Evolutionary conservation across 1,140 invertebrate species (phyloP).

Genomic region (Caligus rogercresseyi): DNA sequence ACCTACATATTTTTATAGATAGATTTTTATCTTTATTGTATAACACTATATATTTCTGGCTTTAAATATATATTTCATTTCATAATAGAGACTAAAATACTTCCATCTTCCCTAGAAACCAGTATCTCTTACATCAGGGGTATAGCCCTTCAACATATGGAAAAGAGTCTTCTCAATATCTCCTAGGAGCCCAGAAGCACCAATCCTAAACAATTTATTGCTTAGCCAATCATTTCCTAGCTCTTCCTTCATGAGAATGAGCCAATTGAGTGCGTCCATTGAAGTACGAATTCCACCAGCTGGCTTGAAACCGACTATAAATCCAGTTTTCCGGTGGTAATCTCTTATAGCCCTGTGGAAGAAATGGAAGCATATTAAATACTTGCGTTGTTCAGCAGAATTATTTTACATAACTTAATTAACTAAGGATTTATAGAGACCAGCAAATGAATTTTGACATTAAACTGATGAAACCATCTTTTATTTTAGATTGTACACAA

Average conservation of each 20-base stretch:
- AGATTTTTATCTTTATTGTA: background rate
- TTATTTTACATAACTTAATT: background rate
- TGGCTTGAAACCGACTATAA: constrained; percentile 86
- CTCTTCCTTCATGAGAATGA: constrained; percentile 61
- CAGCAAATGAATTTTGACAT: background rate
- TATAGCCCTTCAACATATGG: constrained; percentile 25
- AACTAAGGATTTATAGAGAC: background rate
- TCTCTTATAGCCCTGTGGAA: constrained; percentile 55
- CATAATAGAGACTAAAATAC: no score
- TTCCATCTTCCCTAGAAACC: constrained; percentile 25
- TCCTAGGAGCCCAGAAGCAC: constrained; percentile 69
- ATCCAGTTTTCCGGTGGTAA: constrained; percentile 50
- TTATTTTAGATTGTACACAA: no score
- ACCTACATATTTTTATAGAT: no score
- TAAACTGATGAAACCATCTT: no score
- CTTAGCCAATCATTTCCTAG: constrained; percentile 72
- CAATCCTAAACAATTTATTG: constrained; percentile 62
- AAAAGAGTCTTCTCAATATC: constrained; percentile 52
- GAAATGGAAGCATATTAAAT: no score
- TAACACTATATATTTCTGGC: background rate
- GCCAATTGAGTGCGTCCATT: constrained; percentile 67
- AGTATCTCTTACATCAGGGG: constrained; percentile 25
- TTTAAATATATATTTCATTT: background rate
- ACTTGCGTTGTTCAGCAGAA: no score
- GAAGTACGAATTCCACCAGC: constrained; percentile 84